These are phyloP conservation scores for Drosophila jambulina DNA, from an alignment of 1,140 invertebrate species.

Conservation along the genomic window DNA sequence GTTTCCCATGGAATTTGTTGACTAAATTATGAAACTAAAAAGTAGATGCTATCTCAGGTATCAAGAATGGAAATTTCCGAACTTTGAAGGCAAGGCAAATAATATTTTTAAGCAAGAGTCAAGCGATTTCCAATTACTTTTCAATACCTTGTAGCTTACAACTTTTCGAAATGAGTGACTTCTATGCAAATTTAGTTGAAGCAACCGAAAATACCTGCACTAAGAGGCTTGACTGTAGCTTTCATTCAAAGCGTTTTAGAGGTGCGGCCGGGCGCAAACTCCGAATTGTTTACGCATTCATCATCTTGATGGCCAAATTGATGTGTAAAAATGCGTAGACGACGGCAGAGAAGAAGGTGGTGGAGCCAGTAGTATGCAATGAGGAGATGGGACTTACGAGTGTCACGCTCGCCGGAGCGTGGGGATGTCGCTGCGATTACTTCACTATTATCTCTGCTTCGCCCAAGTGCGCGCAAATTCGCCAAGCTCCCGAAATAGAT, in stretches of 20 bases:
- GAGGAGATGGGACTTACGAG: constrained; percentile 53
- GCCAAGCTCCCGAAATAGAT: constrained; percentile 30
- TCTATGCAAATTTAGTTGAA: neutral
- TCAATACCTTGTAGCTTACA: constrained; percentile 5
- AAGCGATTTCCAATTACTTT: constrained; percentile 8
- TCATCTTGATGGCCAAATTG: constrained; percentile 61
- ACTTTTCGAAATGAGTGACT: neutral
- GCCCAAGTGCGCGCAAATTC: constrained; percentile 43
- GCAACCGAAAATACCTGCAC: neutral
- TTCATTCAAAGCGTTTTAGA: constrained; percentile 39
- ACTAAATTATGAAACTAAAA: neutral
- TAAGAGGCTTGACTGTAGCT: constrained; percentile 26
- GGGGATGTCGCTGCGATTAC: constrained; percentile 17
- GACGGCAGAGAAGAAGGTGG: constrained; percentile 8
- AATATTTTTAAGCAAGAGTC: neutral
- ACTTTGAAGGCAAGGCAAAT: too few relatives aligned
- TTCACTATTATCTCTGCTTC: constrained; percentile 38
- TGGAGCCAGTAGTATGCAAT: constrained; percentile 5
- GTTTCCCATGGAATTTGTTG: neutral
- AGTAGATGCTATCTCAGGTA: too few relatives aligned
- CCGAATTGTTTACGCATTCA: constrained; percentile 62
- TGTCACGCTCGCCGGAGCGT: constrained; percentile 61
- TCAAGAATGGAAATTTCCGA: too few relatives aligned
- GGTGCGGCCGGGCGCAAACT: constrained; percentile 55
- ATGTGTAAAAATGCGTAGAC: constrained; percentile 55